A percentile compares a stretch with the other conserved stretches of the same genome.
phyloP scores from a whole-genome alignment of 2,113 vertebrate species.

The Trichechus manatus region DNA sequence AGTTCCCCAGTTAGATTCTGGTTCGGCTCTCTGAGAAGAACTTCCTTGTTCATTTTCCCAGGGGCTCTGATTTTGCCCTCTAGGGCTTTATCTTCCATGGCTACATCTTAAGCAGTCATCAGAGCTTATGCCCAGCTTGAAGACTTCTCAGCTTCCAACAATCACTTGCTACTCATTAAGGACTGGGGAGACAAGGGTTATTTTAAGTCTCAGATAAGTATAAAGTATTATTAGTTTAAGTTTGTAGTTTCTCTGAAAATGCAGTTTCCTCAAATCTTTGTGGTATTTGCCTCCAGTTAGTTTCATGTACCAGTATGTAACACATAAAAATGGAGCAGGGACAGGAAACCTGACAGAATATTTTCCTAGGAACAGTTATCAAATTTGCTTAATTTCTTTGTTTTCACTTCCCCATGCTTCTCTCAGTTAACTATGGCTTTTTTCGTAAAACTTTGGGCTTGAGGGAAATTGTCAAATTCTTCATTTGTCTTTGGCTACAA shows the following conservation, averaged over 20 bases:
- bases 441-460: not conserved
- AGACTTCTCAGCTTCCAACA: not conserved
- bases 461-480: not conserved
- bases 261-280: no score
- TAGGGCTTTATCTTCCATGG: not conserved
- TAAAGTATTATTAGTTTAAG: not conserved
- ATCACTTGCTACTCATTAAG: not conserved
- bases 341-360: no score
- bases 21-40: not conserved
- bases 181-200: not conserved
- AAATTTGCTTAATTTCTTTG: not conserved
- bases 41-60: no score
- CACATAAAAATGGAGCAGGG: no score
- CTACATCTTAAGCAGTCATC: not conserved
- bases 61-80: not conserved
- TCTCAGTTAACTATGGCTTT: not conserved
- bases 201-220: not conserved
- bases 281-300: not conserved
- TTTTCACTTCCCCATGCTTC: not conserved
- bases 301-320: not conserved
- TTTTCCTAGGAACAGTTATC: not conserved
- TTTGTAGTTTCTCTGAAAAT: not conserved
- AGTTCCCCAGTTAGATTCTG: not conserved
- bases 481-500: no score
- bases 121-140: not conserved